Evolutionary conservation across 2,113 vertebrate species (phyloP).

Genomic region (Zingel zingel): DNA sequence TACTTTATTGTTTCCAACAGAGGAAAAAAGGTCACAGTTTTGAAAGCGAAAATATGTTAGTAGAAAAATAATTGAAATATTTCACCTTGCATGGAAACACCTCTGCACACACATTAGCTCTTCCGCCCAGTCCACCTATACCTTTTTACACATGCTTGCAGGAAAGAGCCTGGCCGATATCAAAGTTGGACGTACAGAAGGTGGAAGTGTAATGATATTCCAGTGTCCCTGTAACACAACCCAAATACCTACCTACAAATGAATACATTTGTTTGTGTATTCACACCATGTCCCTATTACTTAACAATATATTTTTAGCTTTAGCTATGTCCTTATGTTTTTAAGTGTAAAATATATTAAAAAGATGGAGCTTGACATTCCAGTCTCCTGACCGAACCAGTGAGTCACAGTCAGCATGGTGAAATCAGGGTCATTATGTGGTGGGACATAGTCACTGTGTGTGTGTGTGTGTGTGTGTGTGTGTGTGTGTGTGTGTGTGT

Average conservation of each 20-base stretch:
- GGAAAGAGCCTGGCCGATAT: too few species aligned
- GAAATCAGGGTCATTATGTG: constrained; percentile 68
- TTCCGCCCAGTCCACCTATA: too few species aligned
- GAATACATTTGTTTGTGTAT: not conserved
- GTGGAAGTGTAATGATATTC: not conserved
- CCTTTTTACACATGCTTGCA: too few species aligned
- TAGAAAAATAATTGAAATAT: not conserved
- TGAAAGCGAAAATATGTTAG: not conserved
- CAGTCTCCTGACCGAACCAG: constrained; percentile 51
- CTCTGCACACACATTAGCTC: not conserved
- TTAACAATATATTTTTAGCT: not conserved
- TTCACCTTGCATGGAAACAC: not conserved
- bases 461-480: constrained; percentile 10
- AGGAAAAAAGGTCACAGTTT: not conserved
- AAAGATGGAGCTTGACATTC: constrained; percentile 45
- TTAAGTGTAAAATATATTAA: constrained; percentile 25
- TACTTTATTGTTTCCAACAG: not conserved
- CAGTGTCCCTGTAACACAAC: not conserved
- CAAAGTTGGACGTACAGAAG: too few species aligned
- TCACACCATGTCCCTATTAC: not conserved
- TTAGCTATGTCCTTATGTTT: not conserved
- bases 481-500: constrained; percentile 14
- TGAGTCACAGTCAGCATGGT: constrained; percentile 62
- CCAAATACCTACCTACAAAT: too few species aligned
- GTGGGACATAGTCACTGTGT: constrained; percentile 32